Base-by-base conservation (phyloP, 1,140 invertebrate genomes). In the Leptonema lineaticorne region DNA sequence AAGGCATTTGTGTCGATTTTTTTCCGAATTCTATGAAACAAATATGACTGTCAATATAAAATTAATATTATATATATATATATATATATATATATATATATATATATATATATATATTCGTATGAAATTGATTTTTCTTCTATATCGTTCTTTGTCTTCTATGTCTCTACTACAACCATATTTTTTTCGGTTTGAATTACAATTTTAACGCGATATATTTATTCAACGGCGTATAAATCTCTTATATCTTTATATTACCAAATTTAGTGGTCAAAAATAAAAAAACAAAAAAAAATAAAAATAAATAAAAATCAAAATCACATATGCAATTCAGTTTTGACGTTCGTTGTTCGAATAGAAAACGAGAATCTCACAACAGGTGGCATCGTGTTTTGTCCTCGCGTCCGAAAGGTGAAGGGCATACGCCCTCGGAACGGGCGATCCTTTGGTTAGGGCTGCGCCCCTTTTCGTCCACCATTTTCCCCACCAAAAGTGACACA, bases 401-500 rank as follows among this genome's bases (percentile, higher is more conserved):
- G 8, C 22, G 50, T 14, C 20, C 8, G 22, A 53, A 53, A 53
- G 50, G 50, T 53, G 20, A 53, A 53, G 50, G 50, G 22, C 50
- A 14, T 2, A 63, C 59, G 33, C 33, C 59, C 59, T 29, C 37
- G 6, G 11, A 16, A 27, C 6, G 37, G 37, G 30, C n/a, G 7
- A 59, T 18, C 58, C 29, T 29, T 18, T 18, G 27, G 9, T 14
- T 22, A n/a, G 16, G 26, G 16, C 9, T 30, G 3, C 22, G 16
- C 30, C 28, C 29, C 30, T n/a, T n/a, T n/a, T n/a, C n/a, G 14
- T 16, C n/a, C 33, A 14, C 29, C 14, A 14, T 30, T 37, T n/a
- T n/a, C n/a, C 50, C 48, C 46, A 33, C 29, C 56, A 20, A 64
- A 58, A 69, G 62, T 64, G 68, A 64, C 48, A 45, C 37, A 63